phyloP scores from a whole-genome alignment of 2,888 invertebrate genomes.

The Eupeodes luniger region DNA sequence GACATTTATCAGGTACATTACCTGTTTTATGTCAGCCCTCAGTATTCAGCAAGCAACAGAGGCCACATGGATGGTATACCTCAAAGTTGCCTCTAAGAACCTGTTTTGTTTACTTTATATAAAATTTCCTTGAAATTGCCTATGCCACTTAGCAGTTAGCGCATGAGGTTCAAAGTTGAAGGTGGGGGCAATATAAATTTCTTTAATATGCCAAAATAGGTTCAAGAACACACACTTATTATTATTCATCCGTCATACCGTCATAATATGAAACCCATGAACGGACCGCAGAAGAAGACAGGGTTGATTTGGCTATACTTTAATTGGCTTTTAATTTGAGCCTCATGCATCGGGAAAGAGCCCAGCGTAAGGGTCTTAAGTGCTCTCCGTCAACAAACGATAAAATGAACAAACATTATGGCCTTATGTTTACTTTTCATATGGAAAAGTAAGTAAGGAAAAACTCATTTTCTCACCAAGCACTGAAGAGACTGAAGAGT shows the following conservation, averaged over 20 bases:
- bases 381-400: constrained; percentile 66
- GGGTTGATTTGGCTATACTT: constrained; percentile 49
- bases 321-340: constrained; percentile 74
- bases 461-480: constrained; percentile 22
- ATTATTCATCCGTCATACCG: not conserved
- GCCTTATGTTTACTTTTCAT: constrained; percentile 27
- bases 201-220: constrained; percentile 42
- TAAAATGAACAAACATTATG: constrained; percentile 61
- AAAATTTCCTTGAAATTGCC: constrained; percentile 54
- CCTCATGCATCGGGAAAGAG: constrained; percentile 26
- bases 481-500: not conserved
- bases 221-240: constrained; percentile 4
- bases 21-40: constrained; percentile 54
- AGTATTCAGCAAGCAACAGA: not conserved
- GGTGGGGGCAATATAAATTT: constrained; percentile 60
- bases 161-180: constrained; percentile 53
- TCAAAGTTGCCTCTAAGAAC: constrained; percentile 28
- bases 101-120: constrained; percentile 57
- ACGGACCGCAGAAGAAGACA: no score
- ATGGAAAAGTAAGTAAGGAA: not conserved
- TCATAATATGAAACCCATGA: no score
- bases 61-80: constrained; percentile 14
- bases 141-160: constrained; percentile 22
- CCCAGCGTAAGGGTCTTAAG: constrained; percentile 33
- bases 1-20: constrained; percentile 75